Base-by-base conservation (phyloP, 1,140 invertebrate species). In the Drosophila santomea region DNA sequence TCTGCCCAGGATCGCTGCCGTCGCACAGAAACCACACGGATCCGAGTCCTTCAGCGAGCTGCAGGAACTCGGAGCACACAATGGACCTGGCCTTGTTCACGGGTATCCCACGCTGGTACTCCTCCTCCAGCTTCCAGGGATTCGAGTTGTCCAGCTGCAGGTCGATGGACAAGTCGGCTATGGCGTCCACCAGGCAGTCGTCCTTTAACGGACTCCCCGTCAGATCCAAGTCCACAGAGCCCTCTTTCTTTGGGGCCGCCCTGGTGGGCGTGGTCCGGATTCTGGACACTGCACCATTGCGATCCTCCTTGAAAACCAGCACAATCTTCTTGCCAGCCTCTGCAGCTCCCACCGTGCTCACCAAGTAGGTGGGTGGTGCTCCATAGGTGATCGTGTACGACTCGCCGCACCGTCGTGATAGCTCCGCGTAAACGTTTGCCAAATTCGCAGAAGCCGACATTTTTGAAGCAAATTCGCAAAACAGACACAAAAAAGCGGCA, bases 191-290 rank as follows among this genome's bases (percentile, higher is more conserved):
- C 17, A 77, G 23, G 32, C 90, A 91, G 38, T 92, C 90, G 52
- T 92, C 91, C 50, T 90, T 92, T 2, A 92, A 38, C 0, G 91
- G 91, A 47, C 91, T 92, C 4, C 91, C 91, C 4, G 91, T 92
- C 2, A 92, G 51, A 47, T 92, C 80, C 14, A 92, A 28, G 45
- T 86, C 71, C 1, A 41, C 23, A 7, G 3, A n/a, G 0, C 58
- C 44, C 6, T 85, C 63, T 10, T 17, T 6, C 7, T 72, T 75
- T 0, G 71, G 7, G 2, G 52, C 8, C 6, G 69, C 11, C 36
- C 80, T 91, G 0, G 58, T 61, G 1, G 90, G 90, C 17, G 90
- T 89, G 3, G 71, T 62, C 10, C 39, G 25, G 3, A 45, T 25
- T 7, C 11, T 50, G 10, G 59, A n/a, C 25, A 17, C 58, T 20